Evolutionary conservation across 2,888 invertebrate genomes (phyloP), one percentile per base, ranked within the genome.

Genomic region (Drosophila yooni): DNA sequence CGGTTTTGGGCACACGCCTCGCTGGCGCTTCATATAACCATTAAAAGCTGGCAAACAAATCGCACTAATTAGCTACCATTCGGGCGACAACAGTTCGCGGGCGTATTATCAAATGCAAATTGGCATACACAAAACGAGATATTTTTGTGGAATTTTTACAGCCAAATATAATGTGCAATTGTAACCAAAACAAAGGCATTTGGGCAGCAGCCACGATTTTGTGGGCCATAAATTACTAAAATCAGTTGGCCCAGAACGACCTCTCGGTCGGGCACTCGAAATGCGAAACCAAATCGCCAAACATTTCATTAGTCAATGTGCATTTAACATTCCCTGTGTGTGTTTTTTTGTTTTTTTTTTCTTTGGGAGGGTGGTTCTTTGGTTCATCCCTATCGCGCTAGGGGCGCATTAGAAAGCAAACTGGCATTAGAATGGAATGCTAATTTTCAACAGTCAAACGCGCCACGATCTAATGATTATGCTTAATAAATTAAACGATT

Each of bases 221-320:
- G 79, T 83, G 88, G 76, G 61, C 78, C 92, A 91, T 91, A 91
- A 92, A 91, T 91, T 77, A 91, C 81, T 77, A 70, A 83, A 83
- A 82, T 90, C 79, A 79, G 74, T 88, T 91, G 91, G 90, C 91
- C 91, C 92, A 83, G 83, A 91, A 92, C 91, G 92, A 91, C 92
- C 92, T 91, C 87, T 88, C 75, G 53, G 31, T 34, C 52, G 31
- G 61, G 54, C 57, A 68, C 70, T 76, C 60, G 68, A 43, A 71
- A 36, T 69, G 52, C 64, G 59, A 60, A 74, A 67, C 61, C 21
- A 34, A 59, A 62, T 60, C 48, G 63, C 34, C 64, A 65, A 62
- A 77, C 68, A 74, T 81, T 90, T 79, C 86, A 90, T 88, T 90
- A 86, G 83, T 86, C 89, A 86, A 75, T 74, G 71, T 56, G 60